These are phyloP conservation scores for Lacerta agilis DNA, from an alignment of 2,797 vertebrate species.

Conservation along the genomic window DNA sequence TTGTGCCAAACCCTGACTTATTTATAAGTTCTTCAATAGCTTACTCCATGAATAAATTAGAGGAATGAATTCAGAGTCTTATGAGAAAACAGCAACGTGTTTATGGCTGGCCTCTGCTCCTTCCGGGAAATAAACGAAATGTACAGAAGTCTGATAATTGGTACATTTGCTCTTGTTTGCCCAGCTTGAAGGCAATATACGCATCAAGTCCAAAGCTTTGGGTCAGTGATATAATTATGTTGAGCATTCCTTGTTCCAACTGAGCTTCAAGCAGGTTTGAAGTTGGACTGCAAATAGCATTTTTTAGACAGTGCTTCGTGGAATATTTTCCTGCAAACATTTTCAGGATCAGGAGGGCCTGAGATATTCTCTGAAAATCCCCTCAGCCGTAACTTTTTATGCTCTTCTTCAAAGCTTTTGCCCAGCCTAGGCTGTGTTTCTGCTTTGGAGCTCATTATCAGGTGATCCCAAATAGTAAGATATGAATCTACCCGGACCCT, in stretches of 20 bases:
- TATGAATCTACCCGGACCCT: too few relatives aligned
- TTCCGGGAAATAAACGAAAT: conserved; percentile 43
- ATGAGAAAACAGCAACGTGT: conserved; percentile 28
- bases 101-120: conserved; percentile 33
- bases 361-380: not conserved
- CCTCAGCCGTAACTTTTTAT: not conserved
- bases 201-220: not conserved
- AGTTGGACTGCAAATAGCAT: not conserved
- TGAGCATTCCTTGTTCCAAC: conserved; percentile 11
- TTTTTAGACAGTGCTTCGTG: not conserved
- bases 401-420: not conserved
- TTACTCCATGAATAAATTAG: conserved; percentile 25
- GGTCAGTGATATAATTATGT: conserved; percentile 38
- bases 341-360: not conserved
- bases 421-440: not conserved
- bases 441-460: not conserved
- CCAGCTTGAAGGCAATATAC: conserved; percentile 20
- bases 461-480: not conserved
- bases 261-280: conserved; percentile 14
- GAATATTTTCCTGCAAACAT: not conserved
- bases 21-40: not conserved
- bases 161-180: conserved; percentile 16
- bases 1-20: conserved; percentile 18
- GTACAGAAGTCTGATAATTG: conserved; percentile 32
- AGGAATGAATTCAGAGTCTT: not conserved